Conservation (phyloP, 2,888 invertebrate genomes). For the Rhaphigaster nebulosa region DNA sequence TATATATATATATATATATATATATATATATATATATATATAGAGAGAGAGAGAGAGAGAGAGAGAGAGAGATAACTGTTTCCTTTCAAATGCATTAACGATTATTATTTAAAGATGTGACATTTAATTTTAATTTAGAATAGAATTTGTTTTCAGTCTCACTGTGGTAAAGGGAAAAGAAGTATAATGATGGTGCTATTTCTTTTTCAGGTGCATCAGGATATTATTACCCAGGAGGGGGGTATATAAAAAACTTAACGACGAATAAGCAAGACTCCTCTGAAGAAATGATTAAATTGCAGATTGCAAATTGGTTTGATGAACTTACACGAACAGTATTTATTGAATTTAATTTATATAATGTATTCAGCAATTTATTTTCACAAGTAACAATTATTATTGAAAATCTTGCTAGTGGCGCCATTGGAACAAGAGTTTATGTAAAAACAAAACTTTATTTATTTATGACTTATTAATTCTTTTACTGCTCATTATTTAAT, state of each 20-base stretch:
- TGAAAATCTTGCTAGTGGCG: constrained; percentile 57
- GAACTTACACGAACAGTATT: constrained; percentile 55
- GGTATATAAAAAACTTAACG: constrained; percentile 41
- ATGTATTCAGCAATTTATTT: constrained; percentile 57
- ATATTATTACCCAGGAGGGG: constrained; percentile 54
- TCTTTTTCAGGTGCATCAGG: constrained; percentile 47
- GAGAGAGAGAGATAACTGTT: no score
- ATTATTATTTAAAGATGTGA: no score
- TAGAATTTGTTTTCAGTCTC: no score
- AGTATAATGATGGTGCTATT: no score
- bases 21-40: no score
- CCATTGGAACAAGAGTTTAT: constrained; percentile 50
- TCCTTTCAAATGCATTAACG: no score
- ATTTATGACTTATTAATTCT: neutral
- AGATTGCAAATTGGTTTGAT: constrained; percentile 58
- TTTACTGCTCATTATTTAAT: neutral
- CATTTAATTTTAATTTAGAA: no score
- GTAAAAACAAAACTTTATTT: neutral
- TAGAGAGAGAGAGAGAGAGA: no score
- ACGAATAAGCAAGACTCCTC: neutral
- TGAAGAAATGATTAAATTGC: constrained; percentile 15
- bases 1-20: no score
- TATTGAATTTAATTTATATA: constrained; percentile 58
- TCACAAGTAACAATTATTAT: constrained; percentile 52
- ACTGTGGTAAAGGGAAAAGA: no score